Conservation (phyloP, 2,888 invertebrate species). For the Teinopalpus imperialis region DNA sequence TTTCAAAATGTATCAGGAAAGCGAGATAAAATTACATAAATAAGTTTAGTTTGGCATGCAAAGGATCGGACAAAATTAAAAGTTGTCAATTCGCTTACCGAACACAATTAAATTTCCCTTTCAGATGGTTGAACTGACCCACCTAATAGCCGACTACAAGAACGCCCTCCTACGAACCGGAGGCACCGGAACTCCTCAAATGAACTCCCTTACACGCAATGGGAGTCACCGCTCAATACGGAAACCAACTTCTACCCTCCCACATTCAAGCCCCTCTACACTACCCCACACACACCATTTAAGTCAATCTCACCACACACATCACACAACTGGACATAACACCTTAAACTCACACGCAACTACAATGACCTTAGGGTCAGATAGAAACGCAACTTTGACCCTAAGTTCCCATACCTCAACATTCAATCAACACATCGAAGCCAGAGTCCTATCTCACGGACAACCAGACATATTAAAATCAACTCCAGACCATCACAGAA, state of each 20-base stretch:
- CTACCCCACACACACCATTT: slow-evolving; percentile 54
- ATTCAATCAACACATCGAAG: slow-evolving; percentile 52
- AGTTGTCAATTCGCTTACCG: no score
- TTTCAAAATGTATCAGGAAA: no score
- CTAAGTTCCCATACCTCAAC: slow-evolving; percentile 66
- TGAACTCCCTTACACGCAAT: slow-evolving; percentile 89
- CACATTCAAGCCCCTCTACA: slow-evolving; percentile 72
- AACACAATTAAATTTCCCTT: not conserved
- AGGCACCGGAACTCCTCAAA: slow-evolving; percentile 88
- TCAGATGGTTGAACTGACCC: slow-evolving; percentile 93
- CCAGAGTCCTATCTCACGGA: slow-evolving; percentile 68
- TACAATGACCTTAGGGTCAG: slow-evolving; percentile 66
- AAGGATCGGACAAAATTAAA: no score
- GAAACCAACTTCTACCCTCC: slow-evolving; percentile 57
- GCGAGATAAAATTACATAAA: no score
- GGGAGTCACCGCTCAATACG: slow-evolving; percentile 85
- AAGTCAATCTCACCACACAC: slow-evolving; percentile 50
- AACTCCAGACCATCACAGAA: slow-evolving; percentile 89
- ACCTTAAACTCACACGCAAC: slow-evolving; percentile 83
- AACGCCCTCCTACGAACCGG: slow-evolving; percentile 91
- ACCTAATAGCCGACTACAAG: slow-evolving; percentile 96
- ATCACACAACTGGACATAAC: slow-evolving; percentile 83
- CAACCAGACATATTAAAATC: slow-evolving; percentile 93
- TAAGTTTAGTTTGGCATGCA: no score
- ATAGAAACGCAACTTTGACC: slow-evolving; percentile 63